These are phyloP conservation scores for Gambusia affinis DNA, from an alignment of 2,113 vertebrate genomes.

Conservation along the genomic window DNA sequence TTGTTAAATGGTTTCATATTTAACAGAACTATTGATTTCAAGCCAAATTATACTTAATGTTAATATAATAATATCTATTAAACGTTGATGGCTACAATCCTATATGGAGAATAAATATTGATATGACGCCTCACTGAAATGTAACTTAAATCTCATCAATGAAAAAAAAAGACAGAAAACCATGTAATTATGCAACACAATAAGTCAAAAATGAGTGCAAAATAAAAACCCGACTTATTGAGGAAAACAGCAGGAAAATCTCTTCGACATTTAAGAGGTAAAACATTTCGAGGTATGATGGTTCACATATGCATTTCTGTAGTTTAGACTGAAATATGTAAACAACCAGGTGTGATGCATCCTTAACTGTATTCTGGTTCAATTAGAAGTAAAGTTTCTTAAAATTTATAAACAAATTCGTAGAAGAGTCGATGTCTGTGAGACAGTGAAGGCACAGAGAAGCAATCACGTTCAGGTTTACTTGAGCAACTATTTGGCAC, in stretches of 20 bases:
- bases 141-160: background rate
- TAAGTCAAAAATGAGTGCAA: conserved; percentile 13
- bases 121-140: background rate
- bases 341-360: conserved; percentile 47
- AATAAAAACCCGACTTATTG: background rate
- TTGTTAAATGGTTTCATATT: background rate
- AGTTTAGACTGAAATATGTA: conserved; percentile 58
- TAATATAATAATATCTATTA: conserved; percentile 31
- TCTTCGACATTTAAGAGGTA: conserved; percentile 67
- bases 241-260: background rate
- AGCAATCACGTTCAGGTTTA: background rate
- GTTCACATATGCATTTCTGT: conserved; percentile 52
- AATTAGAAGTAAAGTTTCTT: background rate
- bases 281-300: conserved; percentile 72
- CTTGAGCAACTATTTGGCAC: background rate
- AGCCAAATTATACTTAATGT: background rate
- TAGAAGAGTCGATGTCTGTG: conserved; percentile 17
- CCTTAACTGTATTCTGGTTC: conserved; percentile 17
- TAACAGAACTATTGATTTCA: background rate
- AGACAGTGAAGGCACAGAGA: conserved; percentile 30
- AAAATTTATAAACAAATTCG: too few species aligned
- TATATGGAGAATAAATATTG: background rate
- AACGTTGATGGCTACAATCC: conserved; percentile 35
- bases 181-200: conserved; percentile 31
- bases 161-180: conserved; percentile 5